Conservation (phyloP, 2,113 vertebrate species). For the Pituophis catenifer region DNA sequence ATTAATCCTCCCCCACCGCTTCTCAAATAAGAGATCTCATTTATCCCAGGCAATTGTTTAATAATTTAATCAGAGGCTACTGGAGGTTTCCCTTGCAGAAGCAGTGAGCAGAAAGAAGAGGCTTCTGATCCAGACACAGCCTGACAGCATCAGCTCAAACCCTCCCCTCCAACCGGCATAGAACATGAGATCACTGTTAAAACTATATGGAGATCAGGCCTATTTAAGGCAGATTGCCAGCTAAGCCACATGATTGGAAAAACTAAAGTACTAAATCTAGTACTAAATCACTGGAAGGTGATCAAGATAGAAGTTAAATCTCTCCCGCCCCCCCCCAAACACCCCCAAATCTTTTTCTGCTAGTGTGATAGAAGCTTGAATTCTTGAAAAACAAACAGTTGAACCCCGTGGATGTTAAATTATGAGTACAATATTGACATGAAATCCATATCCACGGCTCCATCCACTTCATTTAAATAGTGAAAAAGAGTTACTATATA, state of each 20-base stretch:
- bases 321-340: background rate
- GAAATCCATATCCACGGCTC: background rate
- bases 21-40: background rate
- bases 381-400: fast-evolving
- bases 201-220: background rate
- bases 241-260: conserved; percentile 30
- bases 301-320: background rate
- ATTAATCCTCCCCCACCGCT: background rate
- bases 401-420: background rate
- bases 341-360: fast-evolving
- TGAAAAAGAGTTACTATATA: background rate
- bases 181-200: conserved; percentile 61
- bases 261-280: background rate
- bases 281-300: background rate
- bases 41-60: background rate
- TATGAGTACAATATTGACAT: background rate
- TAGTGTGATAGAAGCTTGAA: fast-evolving
- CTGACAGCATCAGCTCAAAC: conserved; percentile 64
- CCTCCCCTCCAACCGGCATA: conserved; percentile 49
- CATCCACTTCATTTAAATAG: background rate
- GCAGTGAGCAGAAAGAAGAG: conserved; percentile 16
- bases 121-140: conserved; percentile 50
- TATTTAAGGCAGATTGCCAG: conserved; percentile 36
- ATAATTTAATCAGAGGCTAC: background rate
- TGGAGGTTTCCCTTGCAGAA: background rate